Percentiles rank a stretch among this genome's conserved stretches.
Evolutionary conservation across 2,888 invertebrate genomes (phyloP).

Genomic region (Timema podura): DNA sequence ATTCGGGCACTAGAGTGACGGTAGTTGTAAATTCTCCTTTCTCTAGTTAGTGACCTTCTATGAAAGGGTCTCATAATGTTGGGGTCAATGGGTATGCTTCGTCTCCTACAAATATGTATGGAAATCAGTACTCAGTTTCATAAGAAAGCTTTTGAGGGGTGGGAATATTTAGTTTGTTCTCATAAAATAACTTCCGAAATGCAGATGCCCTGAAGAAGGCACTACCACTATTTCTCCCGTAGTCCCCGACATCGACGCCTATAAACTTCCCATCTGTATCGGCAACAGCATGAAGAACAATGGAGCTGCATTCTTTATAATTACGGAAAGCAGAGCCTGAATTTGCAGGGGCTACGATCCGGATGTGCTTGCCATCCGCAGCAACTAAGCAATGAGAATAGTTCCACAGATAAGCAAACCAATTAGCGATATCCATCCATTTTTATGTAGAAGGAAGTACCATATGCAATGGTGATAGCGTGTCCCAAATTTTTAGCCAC

Average conservation of each 20-base stretch:
- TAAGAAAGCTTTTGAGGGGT: neutral
- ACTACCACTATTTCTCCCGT: conserved; percentile 18
- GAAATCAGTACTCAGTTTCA: neutral
- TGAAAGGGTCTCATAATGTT: conserved; percentile 24
- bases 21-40: conserved; percentile 24
- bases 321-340: neutral
- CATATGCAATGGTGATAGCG: neutral
- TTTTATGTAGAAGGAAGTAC: neutral
- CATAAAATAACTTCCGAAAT: conserved; percentile 8
- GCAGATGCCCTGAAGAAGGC: neutral
- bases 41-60: conserved; percentile 17
- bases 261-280: conserved; percentile 11
- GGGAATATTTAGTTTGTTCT: conserved; percentile 9
- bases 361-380: conserved; percentile 10
- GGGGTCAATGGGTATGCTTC: conserved; percentile 25
- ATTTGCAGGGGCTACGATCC: neutral
- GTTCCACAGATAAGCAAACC: conserved; percentile 11
- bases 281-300: conserved; percentile 10
- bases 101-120: conserved; percentile 22
- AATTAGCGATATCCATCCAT: neutral
- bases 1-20: conserved; percentile 24
- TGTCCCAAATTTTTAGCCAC: neutral
- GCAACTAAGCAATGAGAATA: neutral
- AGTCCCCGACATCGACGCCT: conserved; percentile 10
- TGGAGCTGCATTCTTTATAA: neutral